Evolutionary conservation across 2,113 vertebrate species (phyloP).

Genomic region (Nyctibius bracteatus): DNA sequence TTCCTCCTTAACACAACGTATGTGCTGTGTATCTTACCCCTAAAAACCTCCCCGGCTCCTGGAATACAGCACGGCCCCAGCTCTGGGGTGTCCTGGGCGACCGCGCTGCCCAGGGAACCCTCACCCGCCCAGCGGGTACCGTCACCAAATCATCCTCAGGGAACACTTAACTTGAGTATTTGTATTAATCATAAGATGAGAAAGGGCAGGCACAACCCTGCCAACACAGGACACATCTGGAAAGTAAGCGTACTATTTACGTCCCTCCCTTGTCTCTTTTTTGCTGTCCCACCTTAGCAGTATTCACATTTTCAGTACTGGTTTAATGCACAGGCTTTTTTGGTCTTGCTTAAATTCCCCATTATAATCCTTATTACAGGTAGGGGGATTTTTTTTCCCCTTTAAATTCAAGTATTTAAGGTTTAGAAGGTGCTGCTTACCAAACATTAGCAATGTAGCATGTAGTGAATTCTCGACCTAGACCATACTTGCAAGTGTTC

Average conservation of each 20-base stretch:
- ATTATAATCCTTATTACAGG: not conserved
- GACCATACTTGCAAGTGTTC: not conserved
- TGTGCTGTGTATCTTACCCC: not conserved
- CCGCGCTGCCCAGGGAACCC: not conserved
- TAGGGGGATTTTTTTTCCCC: not conserved
- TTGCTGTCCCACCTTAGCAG: not conserved
- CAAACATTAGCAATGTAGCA: not conserved
- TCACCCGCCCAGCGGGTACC: rapidly evolving
- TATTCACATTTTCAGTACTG: not conserved
- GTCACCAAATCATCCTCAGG: not conserved
- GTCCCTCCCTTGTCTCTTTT: no score
- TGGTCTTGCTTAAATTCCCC: not conserved
- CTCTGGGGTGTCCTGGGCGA: not conserved
- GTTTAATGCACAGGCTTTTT: not conserved
- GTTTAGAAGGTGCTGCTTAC: not conserved
- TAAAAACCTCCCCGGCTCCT: not conserved
- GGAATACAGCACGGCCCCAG: not conserved
- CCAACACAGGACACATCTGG: not conserved
- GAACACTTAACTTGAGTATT: not conserved
- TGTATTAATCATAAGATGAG: not conserved
- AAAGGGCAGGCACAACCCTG: not conserved
- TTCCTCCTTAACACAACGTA: not conserved
- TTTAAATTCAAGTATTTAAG: not conserved
- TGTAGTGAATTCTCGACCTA: not conserved
- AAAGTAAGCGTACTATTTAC: not conserved